Evolutionary conservation across 2,113 vertebrate genomes (phyloP).

Genomic region (Notiomystis cincta): DNA sequence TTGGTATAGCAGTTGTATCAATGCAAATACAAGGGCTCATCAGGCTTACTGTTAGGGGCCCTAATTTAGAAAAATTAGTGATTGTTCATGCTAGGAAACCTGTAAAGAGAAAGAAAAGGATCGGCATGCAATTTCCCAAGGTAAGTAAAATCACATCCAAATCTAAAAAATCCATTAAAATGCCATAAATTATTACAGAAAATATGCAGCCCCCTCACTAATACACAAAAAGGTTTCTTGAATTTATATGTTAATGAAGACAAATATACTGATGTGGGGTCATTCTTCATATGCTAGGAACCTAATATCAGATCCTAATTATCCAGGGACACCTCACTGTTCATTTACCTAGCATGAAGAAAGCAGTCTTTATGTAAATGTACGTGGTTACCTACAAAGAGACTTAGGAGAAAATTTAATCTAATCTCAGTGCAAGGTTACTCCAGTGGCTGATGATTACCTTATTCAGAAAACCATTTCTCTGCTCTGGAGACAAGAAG

Average conservation of each 20-base stretch:
- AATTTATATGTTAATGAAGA: neutral
- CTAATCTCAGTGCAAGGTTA: neutral
- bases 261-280: neutral
- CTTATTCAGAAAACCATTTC: neutral
- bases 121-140: neutral
- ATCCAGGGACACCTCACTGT: neutral
- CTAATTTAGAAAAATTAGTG: neutral
- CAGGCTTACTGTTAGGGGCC: neutral
- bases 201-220: neutral
- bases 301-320: neutral
- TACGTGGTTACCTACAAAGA: neutral
- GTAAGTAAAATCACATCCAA: neutral
- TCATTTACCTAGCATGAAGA: neutral
- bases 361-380: neutral
- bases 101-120: neutral
- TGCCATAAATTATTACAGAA: neutral
- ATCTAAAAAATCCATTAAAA: neutral
- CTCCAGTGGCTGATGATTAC: neutral
- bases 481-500: neutral
- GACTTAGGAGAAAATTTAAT: neutral
- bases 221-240: neutral
- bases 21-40: neutral
- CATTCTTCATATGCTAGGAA: neutral
- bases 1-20: neutral
- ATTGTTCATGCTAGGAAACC: neutral